These are phyloP conservation scores for Euphydryas editha DNA, from an alignment of 2,888 invertebrate genomes.

Conservation along the genomic window DNA sequence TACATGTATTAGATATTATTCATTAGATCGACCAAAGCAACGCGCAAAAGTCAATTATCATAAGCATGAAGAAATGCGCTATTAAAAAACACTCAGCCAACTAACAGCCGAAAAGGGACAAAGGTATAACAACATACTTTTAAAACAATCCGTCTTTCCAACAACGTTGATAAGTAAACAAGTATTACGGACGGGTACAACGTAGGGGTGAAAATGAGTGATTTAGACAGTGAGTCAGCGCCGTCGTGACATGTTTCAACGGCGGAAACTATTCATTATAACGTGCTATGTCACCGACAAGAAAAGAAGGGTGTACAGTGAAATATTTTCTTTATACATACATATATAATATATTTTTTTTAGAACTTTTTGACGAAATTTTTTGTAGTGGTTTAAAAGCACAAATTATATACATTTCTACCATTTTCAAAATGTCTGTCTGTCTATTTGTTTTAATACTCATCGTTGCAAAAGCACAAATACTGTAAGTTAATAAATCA, in stretches of 20 bases:
- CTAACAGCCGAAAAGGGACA: neutral
- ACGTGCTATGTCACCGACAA: constrained; percentile 53
- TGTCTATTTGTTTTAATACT: no score
- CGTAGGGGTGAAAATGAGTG: constrained; percentile 28
- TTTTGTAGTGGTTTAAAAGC: no score
- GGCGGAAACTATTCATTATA: constrained; percentile 71
- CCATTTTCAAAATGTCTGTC: no score
- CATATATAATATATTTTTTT: no score
- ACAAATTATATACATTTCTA: no score
- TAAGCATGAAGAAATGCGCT: neutral
- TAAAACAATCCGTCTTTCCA: constrained; percentile 26
- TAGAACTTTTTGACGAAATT: no score
- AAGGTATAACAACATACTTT: constrained; percentile 10
- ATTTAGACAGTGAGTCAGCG: constrained; percentile 45
- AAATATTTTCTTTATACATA: no score
- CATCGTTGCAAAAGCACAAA: no score
- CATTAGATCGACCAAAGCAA: no score
- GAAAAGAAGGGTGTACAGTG: constrained; percentile 1
- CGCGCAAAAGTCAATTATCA: neutral
- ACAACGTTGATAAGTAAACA: constrained; percentile 34
- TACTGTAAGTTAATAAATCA: no score
- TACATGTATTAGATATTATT: no score
- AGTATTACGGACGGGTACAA: constrained; percentile 17
- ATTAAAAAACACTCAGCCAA: neutral
- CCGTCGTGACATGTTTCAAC: constrained; percentile 56